Evolutionary conservation across 2,888 invertebrate species (phyloP).

Genomic region (Himalopsyche japonica): DNA sequence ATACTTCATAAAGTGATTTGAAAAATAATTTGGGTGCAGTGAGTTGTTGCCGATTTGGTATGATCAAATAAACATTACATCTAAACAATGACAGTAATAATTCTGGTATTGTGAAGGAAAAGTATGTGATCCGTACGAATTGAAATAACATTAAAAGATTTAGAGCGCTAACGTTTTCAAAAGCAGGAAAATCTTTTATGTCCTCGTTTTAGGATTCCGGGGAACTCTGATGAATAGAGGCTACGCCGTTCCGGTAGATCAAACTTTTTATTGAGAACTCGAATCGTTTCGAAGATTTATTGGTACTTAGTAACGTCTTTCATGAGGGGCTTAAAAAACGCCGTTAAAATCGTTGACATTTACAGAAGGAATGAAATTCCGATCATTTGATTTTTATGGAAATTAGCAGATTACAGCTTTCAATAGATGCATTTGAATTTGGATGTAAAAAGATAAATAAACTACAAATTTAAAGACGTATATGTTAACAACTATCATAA

Average conservation of each 20-base stretch:
- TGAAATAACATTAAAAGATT: not conserved
- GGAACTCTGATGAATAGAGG: not conserved
- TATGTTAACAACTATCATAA: too few relatives aligned
- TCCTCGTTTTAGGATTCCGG: not conserved
- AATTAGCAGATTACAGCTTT: not conserved
- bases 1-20: too few relatives aligned
- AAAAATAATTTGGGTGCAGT: too few relatives aligned
- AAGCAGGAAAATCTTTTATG: not conserved
- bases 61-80: too few relatives aligned
- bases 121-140: not conserved
- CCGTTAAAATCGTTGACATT: not conserved
- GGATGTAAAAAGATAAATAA: too few relatives aligned
- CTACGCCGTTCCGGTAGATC: not conserved
- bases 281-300: not conserved
- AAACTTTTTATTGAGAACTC: not conserved
- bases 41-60: too few relatives aligned
- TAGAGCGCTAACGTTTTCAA: not conserved
- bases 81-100: too few relatives aligned
- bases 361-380: not conserved
- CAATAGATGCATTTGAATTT: too few relatives aligned
- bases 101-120: not conserved
- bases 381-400: not conserved
- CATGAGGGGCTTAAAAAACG: not conserved
- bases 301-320: constrained; percentile 3
- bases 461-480: too few relatives aligned